Evolutionary conservation across 1,140 invertebrate species (phyloP).

Genomic region (Asbolus verrucosus): DNA sequence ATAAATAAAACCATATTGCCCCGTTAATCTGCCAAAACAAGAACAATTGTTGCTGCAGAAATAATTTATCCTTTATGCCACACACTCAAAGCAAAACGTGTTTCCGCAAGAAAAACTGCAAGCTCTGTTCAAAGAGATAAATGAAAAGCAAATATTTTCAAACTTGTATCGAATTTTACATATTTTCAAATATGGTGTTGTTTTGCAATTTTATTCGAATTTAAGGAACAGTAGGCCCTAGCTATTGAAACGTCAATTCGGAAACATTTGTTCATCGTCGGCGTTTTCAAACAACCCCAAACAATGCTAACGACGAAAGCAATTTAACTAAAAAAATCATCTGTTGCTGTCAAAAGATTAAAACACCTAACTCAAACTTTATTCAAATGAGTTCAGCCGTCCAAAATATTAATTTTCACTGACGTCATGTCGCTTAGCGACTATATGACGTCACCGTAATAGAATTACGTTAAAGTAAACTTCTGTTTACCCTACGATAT

Average conservation of each 20-base stretch:
- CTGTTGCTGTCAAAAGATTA: neutral
- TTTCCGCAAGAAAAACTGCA: neutral
- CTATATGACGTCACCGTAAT: slow-evolving; percentile 8
- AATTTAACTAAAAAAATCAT: slow-evolving; percentile 15
- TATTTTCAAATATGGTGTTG: too few relatives aligned
- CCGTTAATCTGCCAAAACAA: neutral
- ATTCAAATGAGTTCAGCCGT: slow-evolving; percentile 4
- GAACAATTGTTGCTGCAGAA: neutral
- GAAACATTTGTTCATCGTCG: too few relatives aligned
- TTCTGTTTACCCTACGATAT: neutral
- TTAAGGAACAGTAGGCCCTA: too few relatives aligned
- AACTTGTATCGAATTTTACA: too few relatives aligned
- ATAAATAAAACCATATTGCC: slow-evolving; percentile 4
- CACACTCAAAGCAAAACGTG: neutral
- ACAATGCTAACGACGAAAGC: neutral
- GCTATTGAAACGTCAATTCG: too few relatives aligned
- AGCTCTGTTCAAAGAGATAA: neutral
- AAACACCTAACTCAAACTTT: slow-evolving; percentile 14
- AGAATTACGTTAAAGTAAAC: slow-evolving; percentile 25
- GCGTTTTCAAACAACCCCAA: too few relatives aligned
- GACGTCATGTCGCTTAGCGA: slow-evolving; percentile 2
- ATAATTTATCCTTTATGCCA: neutral
- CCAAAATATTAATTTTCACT: slow-evolving; percentile 23
- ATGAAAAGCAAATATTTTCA: slow-evolving; percentile 1
- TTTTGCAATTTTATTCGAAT: too few relatives aligned